A percentile compares a stretch with the other conserved stretches of the same genome.
Conservation (phyloP, 2,888 invertebrate genomes). For the Ormyrus labotus region DNA sequence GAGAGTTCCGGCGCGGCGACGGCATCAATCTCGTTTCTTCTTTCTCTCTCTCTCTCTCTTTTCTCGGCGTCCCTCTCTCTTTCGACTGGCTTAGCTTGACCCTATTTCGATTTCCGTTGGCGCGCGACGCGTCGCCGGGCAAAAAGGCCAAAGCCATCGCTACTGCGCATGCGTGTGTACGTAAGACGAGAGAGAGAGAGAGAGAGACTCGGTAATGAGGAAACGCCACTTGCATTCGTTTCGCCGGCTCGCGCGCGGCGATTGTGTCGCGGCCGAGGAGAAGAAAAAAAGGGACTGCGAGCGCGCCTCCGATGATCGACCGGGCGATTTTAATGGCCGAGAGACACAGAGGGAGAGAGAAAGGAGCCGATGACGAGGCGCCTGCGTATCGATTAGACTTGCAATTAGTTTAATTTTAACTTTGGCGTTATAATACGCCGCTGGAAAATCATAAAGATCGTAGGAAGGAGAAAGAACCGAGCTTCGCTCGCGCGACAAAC, state of each 20-base stretch:
- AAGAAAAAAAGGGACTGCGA: too few species aligned
- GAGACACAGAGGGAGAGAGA: too few species aligned
- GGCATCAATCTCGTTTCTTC: slow-evolving; percentile 39
- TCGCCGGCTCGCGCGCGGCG: background rate
- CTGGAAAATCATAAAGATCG: too few species aligned
- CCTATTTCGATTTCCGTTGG: slow-evolving; percentile 51
- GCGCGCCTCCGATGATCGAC: too few species aligned
- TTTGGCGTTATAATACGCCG: too few species aligned
- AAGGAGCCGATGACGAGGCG: background rate
- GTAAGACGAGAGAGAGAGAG: too few species aligned
- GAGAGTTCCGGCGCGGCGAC: background rate
- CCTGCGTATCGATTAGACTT: background rate
- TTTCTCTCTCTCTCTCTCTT: background rate
- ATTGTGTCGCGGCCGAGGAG: too few species aligned
- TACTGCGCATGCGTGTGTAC: background rate
- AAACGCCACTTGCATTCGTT: slow-evolving; percentile 43
- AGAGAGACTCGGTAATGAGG: slow-evolving; percentile 45
- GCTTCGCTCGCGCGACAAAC: too few species aligned
- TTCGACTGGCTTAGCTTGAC: slow-evolving; percentile 35
- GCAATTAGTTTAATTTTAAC: too few species aligned
- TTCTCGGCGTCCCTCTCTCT: background rate
- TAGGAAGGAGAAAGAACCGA: too few species aligned
- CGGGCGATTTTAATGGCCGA: too few species aligned
- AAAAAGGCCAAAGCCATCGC: slow-evolving; percentile 39
- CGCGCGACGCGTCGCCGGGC: slow-evolving; percentile 28